Conservation (phyloP, 2,113 vertebrate genomes). For the Bubo bubo region DNA sequence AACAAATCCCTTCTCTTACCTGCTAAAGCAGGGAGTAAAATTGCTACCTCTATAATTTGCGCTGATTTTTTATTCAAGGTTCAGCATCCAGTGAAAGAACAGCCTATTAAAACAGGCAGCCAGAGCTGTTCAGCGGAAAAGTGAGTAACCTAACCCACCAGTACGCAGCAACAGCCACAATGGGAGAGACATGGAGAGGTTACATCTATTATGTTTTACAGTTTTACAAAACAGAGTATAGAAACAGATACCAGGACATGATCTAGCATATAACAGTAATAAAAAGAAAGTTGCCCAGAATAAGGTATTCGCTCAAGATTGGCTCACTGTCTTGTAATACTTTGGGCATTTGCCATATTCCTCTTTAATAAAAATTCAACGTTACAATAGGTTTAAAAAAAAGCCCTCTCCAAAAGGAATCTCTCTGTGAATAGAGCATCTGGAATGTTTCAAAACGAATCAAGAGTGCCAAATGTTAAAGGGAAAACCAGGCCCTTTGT, state of each 20-base stretch:
- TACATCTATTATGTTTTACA: conserved; percentile 53
- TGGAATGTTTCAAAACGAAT: conserved; percentile 42
- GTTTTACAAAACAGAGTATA: conserved; percentile 25
- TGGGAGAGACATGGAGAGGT: conserved; percentile 53
- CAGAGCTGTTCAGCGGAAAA: background rate
- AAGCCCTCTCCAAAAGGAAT: background rate
- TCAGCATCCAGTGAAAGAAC: background rate
- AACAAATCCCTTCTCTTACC: background rate
- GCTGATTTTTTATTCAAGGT: background rate
- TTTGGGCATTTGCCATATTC: background rate
- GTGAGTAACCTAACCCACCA: conserved; percentile 54
- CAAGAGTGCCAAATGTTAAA: background rate
- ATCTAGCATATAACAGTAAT: conserved; percentile 4
- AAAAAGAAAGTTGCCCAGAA: conserved; percentile 39
- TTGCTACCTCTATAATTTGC: background rate
- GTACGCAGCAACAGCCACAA: conserved; percentile 43
- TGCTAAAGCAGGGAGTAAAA: background rate
- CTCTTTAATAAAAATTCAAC: conserved; percentile 23
- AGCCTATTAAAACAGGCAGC: conserved; percentile 22
- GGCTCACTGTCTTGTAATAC: background rate
- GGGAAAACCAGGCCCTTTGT: background rate
- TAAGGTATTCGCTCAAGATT: background rate
- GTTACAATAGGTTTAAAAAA: background rate
- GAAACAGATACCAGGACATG: conserved; percentile 53
- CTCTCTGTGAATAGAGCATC: conserved; percentile 10